Evolutionary conservation across 2,113 vertebrate species (phyloP), one percentile per base, ranked within the genome.

Genomic region (Nyctibius bracteatus): DNA sequence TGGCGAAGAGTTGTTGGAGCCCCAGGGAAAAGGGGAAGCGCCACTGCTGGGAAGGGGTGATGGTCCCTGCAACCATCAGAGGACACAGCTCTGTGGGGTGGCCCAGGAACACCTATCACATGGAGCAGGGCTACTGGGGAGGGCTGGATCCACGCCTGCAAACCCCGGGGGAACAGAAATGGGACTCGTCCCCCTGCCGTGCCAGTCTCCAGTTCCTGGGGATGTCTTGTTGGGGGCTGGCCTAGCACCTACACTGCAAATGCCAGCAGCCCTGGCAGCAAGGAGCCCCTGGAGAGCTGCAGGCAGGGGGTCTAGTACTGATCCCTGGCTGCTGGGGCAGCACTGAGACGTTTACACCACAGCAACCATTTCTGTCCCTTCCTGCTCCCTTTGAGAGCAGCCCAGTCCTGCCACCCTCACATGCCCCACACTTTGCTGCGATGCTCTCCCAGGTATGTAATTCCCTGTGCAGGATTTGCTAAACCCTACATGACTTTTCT

Each of bases 1-100:
- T 57, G 86, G 80, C 17, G 54, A 5, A 31, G 75, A 55, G 61
- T 0, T 20, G n/a, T 80, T n/a, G 43, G 65, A 86, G 43, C 72
- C 25, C 0, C 1, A 15, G 47, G 59, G 18, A 21, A 44, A 52
- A 70, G 52, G 66, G 78, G 49, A 31, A 62, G 25, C 2, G 51
- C 30, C 54, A 3, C 18, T 47, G 72, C 63, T 46, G 3, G 0
- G 16, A 8, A 21, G 13, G 21, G 37, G 31, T 20, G 63, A 25
- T 0, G 2, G 13, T 51, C n/a, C n/a, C 79, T 15, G 52, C 0
- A 2, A 4, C 27, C 11, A 0, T 2, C 12, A n/a, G 28, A 55
- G 43, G 21, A 68, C 62, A 21, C 19, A 25, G 82, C 54, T 30
- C 7, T 5, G 6, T 4, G 8, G 47, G 31, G 2, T 8, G 27